Conservation (phyloP, 2,888 invertebrate genomes). For the Smittia sp. region DNA sequence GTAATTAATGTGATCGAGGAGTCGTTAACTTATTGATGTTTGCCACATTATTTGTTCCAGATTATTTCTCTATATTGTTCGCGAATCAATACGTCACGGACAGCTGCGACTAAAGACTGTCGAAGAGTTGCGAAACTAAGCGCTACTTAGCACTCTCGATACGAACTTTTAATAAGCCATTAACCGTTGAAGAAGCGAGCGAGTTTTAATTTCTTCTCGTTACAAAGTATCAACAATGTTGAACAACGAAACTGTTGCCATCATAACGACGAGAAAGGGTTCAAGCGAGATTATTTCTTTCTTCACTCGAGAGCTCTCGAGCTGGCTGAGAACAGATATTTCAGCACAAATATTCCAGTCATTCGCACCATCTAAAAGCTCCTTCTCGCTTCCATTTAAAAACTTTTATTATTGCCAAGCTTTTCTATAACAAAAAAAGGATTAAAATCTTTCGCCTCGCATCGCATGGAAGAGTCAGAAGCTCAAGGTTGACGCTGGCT, state of each 20-base stretch:
- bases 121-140: neutral
- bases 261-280: neutral
- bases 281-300: slow-evolving; percentile 5
- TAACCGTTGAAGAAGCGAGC: neutral
- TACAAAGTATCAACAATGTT: slow-evolving; percentile 8
- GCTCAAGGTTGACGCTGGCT: slow-evolving; percentile 21
- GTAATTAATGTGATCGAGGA: neutral
- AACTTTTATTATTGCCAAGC: slow-evolving; percentile 11
- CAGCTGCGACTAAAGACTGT: neutral
- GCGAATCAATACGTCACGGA: neutral
- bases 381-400: neutral
- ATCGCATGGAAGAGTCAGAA: slow-evolving; percentile 16
- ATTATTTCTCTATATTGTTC: neutral
- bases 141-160: neutral
- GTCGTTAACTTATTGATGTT: neutral
- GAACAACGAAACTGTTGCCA: neutral
- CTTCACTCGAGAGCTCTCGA: neutral
- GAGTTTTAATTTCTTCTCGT: neutral
- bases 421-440: neutral
- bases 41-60: slow-evolving; percentile 14
- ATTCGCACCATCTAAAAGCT: slow-evolving; percentile 27
- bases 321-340: neutral
- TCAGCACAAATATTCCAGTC: neutral
- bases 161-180: neutral
- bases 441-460: slow-evolving; percentile 12